phyloP scores from a whole-genome alignment of 2,113 vertebrate species.

The Silurus meridionalis region DNA sequence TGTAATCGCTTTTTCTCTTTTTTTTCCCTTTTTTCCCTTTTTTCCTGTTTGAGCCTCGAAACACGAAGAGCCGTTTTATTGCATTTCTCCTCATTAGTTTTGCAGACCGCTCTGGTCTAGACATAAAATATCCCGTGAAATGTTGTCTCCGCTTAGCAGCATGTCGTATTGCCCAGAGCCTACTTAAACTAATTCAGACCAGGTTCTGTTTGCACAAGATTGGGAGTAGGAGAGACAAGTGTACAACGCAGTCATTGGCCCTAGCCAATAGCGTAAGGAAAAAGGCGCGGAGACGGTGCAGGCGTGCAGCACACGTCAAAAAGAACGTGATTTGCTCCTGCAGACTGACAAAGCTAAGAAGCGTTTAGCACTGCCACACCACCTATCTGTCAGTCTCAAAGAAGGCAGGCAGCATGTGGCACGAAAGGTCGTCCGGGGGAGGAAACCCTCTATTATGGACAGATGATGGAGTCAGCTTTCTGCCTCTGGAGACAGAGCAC shows the following conservation, averaged over 20 bases:
- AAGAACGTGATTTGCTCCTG: slow-evolving; percentile 45
- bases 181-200: slow-evolving; percentile 52
- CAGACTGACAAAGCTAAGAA: slow-evolving; percentile 52
- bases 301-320: slow-evolving; percentile 10
- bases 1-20: neutral
- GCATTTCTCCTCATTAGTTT: slow-evolving; percentile 51
- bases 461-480: slow-evolving; percentile 21
- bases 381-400: slow-evolving; percentile 52
- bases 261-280: neutral
- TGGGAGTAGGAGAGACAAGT: slow-evolving; percentile 9
- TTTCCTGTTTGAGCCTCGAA: neutral
- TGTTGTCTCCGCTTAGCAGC: slow-evolving; percentile 28
- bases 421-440: slow-evolving; percentile 50
- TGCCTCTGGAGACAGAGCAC: slow-evolving; percentile 6
- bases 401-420: slow-evolving; percentile 37
- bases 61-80: slow-evolving; percentile 40
- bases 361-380: slow-evolving; percentile 47
- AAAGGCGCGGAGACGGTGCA: slow-evolving; percentile 25
- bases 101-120: slow-evolving; percentile 41
- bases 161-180: slow-evolving; percentile 38
- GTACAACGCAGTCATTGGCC: neutral
- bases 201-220: slow-evolving; percentile 38
- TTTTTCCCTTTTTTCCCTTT: too few relatives aligned
- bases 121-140: slow-evolving; percentile 48
- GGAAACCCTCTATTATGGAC: slow-evolving; percentile 31